Conservation (phyloP, 1,140 invertebrate genomes). For the Gonatopus flavifemur region DNA sequence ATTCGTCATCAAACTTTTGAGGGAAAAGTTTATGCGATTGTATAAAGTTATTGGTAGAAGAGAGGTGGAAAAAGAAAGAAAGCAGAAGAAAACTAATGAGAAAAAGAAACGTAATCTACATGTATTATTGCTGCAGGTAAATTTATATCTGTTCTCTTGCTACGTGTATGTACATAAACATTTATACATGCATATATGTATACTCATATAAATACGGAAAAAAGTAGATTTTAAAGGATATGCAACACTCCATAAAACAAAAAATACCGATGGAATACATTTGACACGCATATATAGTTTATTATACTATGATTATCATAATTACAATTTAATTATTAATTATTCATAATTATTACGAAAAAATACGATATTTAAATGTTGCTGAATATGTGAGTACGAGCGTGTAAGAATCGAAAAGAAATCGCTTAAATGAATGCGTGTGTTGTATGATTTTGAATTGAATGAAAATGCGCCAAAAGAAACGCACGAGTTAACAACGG, state of each 20-base stretch:
- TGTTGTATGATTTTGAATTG: conserved; percentile 9
- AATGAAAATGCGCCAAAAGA: conserved; percentile 14
- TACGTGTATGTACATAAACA: conserved; percentile 39
- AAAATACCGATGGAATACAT: conserved; percentile 29
- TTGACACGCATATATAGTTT: conserved; percentile 47
- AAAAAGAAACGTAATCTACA: conserved; percentile 45
- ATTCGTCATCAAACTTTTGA: too few relatives aligned
- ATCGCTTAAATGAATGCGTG: conserved; percentile 22
- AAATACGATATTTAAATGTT: conserved; percentile 58
- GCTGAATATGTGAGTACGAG: conserved; percentile 36
- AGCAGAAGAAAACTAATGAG: too few relatives aligned
- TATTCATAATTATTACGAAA: conserved; percentile 46
- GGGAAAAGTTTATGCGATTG: too few relatives aligned
- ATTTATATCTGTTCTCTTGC: conserved; percentile 33
- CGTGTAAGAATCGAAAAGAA: conserved; percentile 11
- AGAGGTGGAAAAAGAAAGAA: too few relatives aligned
- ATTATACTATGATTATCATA: conserved; percentile 38
- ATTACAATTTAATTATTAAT: conserved; percentile 35
- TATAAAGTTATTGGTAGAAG: conserved; percentile 48
- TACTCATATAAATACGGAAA: conserved; percentile 46
- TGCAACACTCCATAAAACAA: conserved; percentile 35
- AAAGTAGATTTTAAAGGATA: conserved; percentile 23
- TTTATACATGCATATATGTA: conserved; percentile 34
- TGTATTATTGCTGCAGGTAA: conserved; percentile 48
- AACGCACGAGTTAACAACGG: conserved; percentile 25